Evolutionary conservation across 2,888 invertebrate species (phyloP), one percentile per base, ranked within the genome.

Genomic region (Lithosia quadra): DNA sequence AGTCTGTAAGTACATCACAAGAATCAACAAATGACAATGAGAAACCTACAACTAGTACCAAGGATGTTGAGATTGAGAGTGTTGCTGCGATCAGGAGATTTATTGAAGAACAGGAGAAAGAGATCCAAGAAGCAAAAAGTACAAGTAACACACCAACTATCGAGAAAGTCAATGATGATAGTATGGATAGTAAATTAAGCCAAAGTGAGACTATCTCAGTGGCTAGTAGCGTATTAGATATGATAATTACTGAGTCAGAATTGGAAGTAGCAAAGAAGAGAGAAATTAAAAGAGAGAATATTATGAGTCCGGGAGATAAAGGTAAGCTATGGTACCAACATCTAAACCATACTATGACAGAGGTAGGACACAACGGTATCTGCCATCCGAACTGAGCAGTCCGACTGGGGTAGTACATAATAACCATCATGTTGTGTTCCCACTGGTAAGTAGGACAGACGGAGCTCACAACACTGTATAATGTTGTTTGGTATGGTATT

Each of bases 81-180:
- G 72, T 94, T n/a, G 93, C 92, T 72, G 90, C 90, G 21, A 94
- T 94, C 57, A 90, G 88, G 71, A 91, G 87, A 75, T 92, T 88
- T 71, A 92, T 94, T 72, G 90, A 92, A 74, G 84, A 88, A 49
- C 92, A 93, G 76, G 91, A 91, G 39, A 89, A 84, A 72, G 88
- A 89, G 60, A 84, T 88, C 49, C 68, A 82, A 39, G 80, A 86
- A 15, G 74, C 77, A 58, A 79, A 71, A 72, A 61, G 68, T 65
- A 72, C 64, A 22, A 67, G 53, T 22, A 49, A 67, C 21, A 73
- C 63, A 55, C 63, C 61, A 36, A 74, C 65, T 53, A 15, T 18
- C 60, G 65, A 73, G 56, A 74, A 72, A 63, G 62, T 39, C 59
- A 71, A 68, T 58, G 68, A 76, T 62, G 66, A 66, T 65, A 68